These are phyloP conservation scores for Zosterops japonicus DNA, from an alignment of 2,113 vertebrate species.

Conservation along the genomic window DNA sequence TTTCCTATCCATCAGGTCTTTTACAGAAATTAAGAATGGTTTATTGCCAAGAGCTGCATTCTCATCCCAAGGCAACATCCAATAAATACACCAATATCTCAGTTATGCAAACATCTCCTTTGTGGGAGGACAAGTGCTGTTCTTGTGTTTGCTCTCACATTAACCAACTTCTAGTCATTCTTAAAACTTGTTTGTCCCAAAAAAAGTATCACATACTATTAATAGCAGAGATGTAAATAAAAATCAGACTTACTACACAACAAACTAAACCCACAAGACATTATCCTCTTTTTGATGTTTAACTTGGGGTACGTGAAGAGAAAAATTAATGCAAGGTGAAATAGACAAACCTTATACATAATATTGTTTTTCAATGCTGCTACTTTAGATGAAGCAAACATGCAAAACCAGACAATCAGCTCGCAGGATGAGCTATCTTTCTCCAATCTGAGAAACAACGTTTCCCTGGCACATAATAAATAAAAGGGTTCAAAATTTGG, in stretches of 20 bases:
- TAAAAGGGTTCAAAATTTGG: background rate
- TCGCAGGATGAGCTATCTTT: background rate
- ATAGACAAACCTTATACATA: background rate
- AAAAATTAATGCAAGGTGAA: background rate
- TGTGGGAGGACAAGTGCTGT: background rate
- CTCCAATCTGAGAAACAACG: background rate
- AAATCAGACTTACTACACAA: background rate
- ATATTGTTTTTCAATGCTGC: background rate
- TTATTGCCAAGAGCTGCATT: background rate
- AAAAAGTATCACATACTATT: background rate
- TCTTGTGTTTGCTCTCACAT: background rate
- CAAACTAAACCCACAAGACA: background rate
- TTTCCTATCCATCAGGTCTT: background rate
- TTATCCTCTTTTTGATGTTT: background rate
- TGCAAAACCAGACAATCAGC: background rate
- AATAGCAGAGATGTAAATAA: background rate
- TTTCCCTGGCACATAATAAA: background rate
- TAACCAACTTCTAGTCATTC: background rate
- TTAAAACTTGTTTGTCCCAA: background rate
- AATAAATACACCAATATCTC: background rate
- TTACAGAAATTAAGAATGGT: background rate
- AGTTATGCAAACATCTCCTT: background rate
- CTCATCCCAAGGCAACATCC: background rate
- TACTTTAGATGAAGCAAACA: background rate
- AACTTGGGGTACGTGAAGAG: background rate